A percentile compares a stretch with the other conserved stretches of the same genome.
These are phyloP conservation scores for Alviniconcha strummeri DNA, from an alignment of 2,888 invertebrate species.

Conservation along the genomic window DNA sequence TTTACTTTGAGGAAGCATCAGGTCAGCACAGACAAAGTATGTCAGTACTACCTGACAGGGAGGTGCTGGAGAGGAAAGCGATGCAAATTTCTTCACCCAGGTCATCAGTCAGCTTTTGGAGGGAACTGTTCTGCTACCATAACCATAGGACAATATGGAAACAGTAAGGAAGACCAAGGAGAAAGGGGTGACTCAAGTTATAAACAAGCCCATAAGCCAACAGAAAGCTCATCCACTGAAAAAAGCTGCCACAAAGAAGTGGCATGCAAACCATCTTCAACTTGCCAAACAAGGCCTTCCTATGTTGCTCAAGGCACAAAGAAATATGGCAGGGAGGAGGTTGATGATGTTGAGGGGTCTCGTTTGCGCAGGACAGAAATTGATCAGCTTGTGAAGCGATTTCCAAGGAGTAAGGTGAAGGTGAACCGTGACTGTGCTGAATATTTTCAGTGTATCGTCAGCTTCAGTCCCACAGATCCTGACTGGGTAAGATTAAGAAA, in stretches of 20 bases:
- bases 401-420: conserved; percentile 52
- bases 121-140: too few relatives aligned
- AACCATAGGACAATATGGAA: too few relatives aligned
- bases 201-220: too few relatives aligned
- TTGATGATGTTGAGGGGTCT: conserved; percentile 45
- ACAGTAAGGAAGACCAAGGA: too few relatives aligned
- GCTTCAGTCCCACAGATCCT: conserved; percentile 66
- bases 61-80: conserved; percentile 19
- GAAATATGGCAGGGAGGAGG: conserved; percentile 24
- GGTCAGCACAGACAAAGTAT: conserved; percentile 18
- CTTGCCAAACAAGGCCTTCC: background rate
- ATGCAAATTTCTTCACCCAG: conserved; percentile 27
- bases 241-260: too few relatives aligned
- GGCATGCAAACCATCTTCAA: too few relatives aligned
- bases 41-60: conserved; percentile 23
- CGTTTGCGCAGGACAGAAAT: conserved; percentile 61
- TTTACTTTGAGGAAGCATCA: background rate
- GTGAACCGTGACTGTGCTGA: conserved; percentile 48
- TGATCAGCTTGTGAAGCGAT: conserved; percentile 61
- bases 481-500: conserved; percentile 66
- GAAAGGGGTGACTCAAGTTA: too few relatives aligned
- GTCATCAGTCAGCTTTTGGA: too few relatives aligned
- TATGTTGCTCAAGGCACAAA: conserved; percentile 22
- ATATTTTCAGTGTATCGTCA: conserved; percentile 45
- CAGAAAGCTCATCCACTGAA: too few relatives aligned